phyloP scores from a whole-genome alignment of 2,113 vertebrate species.

The Hucho hucho region DNA sequence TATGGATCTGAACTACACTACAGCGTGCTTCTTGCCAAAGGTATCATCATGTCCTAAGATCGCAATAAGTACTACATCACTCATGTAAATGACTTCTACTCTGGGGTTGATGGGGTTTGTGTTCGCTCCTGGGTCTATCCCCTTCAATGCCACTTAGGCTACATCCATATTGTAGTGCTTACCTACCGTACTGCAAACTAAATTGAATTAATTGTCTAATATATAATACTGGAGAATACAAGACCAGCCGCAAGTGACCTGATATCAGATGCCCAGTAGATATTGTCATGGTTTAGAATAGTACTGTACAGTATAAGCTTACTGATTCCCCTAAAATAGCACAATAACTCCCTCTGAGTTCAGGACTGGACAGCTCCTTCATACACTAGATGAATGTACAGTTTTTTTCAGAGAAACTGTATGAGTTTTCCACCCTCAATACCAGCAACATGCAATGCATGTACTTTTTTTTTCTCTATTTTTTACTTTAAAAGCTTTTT shows the following conservation, averaged over 20 bases:
- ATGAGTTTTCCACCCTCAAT: not conserved
- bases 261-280: not conserved
- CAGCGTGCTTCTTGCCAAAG: slow-evolving; percentile 34
- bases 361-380: slow-evolving; percentile 59
- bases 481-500: slow-evolving; percentile 48
- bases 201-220: slow-evolving; percentile 37
- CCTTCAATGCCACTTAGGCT: slow-evolving; percentile 44
- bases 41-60: slow-evolving; percentile 59
- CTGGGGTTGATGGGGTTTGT: slow-evolving; percentile 41
- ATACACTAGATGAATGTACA: not conserved
- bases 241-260: not conserved
- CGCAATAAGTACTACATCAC: slow-evolving; percentile 54
- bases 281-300: not conserved
- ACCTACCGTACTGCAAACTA: slow-evolving; percentile 16
- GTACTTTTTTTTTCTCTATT: not conserved
- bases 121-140: slow-evolving; percentile 29
- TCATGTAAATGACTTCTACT: slow-evolving; percentile 47
- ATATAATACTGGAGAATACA: not conserved
- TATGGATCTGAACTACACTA: slow-evolving; percentile 35
- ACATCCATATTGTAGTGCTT: not conserved
- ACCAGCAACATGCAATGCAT: not conserved
- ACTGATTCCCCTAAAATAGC: not conserved
- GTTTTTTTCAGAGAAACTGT: not conserved
- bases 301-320: not conserved
- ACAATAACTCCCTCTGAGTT: slow-evolving; percentile 6